A percentile compares a stretch with the other conserved stretches of the same genome.
phyloP scores from a whole-genome alignment of 1,140 invertebrate genomes.

The Laupala kohalensis region DNA sequence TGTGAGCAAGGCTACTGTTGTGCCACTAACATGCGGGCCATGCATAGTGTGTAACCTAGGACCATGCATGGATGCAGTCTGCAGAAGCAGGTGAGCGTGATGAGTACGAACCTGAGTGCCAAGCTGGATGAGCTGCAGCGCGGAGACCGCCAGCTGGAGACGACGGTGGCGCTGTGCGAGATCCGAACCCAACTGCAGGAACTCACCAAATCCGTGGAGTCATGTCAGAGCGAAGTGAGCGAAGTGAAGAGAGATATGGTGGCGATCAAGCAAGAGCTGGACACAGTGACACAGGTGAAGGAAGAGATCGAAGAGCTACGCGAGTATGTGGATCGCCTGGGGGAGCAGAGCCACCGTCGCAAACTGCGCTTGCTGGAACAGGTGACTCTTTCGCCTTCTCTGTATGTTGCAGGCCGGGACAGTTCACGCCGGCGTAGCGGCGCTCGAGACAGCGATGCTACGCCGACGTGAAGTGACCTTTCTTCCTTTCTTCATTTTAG shows the following conservation, averaged over 20 bases:
- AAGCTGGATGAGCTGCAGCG: conserved; percentile 79
- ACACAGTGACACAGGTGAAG: conserved; percentile 83
- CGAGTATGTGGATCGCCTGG: conserved; percentile 77
- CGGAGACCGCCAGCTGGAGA: conserved; percentile 60
- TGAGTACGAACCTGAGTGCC: conserved; percentile 85
- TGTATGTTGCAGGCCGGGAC: too few relatives aligned
- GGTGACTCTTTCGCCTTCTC: conserved; percentile 44
- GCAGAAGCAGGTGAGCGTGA: conserved; percentile 90
- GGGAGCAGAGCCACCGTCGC: conserved; percentile 73
- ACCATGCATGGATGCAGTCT: conserved; percentile 43
- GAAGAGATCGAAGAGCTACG: conserved; percentile 85
- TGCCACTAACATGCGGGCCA: conserved; percentile 8
- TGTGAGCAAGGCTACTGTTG: neutral
- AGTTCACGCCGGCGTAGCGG: too few relatives aligned
- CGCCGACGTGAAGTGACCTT: too few relatives aligned
- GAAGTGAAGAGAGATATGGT: conserved; percentile 85
- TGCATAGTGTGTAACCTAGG: conserved; percentile 13
- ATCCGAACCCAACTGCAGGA: conserved; percentile 81
- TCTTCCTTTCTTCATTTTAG: neutral
- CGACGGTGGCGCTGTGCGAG: conserved; percentile 76
- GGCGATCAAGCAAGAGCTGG: conserved; percentile 82
- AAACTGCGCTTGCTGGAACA: conserved; percentile 77
- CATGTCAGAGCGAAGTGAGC: conserved; percentile 81
- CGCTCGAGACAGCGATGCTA: too few relatives aligned
- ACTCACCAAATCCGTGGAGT: conserved; percentile 83